Conservation (phyloP, 1,140 invertebrate species). For the Macrobrachium rosenbergii region DNA sequence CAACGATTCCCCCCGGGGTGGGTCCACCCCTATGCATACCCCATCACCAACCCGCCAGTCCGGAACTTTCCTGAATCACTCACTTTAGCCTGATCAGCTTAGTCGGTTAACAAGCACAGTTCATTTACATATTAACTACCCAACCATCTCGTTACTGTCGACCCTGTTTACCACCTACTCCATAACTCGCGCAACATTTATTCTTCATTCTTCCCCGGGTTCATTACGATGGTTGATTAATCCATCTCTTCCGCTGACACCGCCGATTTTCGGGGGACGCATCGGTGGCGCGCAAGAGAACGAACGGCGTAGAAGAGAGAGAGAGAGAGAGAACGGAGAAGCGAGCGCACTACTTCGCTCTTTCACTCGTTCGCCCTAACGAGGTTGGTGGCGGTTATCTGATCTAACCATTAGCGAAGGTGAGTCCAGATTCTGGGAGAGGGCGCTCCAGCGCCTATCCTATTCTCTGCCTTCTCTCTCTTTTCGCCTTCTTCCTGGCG, state of each 20-base stretch:
- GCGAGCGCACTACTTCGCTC: too few species aligned
- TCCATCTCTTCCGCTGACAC: neutral
- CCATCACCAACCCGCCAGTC: neutral
- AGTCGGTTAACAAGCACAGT: slow-evolving; percentile 51
- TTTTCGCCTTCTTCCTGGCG: neutral
- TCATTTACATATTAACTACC: slow-evolving; percentile 57
- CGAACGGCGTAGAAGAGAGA: neutral
- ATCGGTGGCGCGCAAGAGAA: neutral
- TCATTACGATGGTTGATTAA: neutral
- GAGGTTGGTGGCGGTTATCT: slow-evolving; percentile 39
- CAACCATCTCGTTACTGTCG: slow-evolving; percentile 44
- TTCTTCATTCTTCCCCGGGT: slow-evolving; percentile 1
- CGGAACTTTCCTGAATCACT: slow-evolving; percentile 13
- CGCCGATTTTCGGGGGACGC: neutral
- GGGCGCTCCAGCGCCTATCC: neutral
- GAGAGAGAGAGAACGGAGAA: neutral
- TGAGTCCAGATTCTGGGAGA: slow-evolving; percentile 39
- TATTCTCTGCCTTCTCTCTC: slow-evolving; percentile 15
- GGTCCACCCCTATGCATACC: neutral
- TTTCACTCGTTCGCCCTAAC: slow-evolving; percentile 19
- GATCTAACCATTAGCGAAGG: slow-evolving; percentile 39
- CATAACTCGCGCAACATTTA: neutral
- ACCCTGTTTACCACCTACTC: slow-evolving; percentile 15
- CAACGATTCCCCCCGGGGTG: neutral
- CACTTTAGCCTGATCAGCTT: slow-evolving; percentile 24